Evolutionary conservation across 2,113 vertebrate genomes (phyloP).

Genomic region (Corythoichthys intestinalis): DNA sequence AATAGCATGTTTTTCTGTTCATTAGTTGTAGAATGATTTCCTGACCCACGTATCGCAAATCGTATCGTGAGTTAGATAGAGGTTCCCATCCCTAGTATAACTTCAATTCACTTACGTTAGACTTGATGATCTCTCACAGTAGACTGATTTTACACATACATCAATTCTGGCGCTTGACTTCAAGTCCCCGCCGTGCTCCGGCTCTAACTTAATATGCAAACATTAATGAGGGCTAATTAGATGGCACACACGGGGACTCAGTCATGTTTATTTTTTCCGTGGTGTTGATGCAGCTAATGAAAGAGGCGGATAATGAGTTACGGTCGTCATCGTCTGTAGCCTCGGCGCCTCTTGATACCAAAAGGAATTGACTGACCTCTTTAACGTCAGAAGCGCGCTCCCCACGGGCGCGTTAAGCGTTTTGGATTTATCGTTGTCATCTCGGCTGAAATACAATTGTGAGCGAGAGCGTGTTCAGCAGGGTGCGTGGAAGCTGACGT

Average conservation of each 20-base stretch:
- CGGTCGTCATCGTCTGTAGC: constrained; percentile 18
- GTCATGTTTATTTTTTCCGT: constrained; percentile 39
- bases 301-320: constrained; percentile 40
- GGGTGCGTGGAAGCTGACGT: too few species aligned
- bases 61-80: too few species aligned
- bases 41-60: too few species aligned
- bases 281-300: constrained; percentile 38
- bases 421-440: constrained; percentile 26
- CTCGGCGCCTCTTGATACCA: constrained; percentile 14
- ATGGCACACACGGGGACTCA: neutral
- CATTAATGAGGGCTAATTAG: neutral
- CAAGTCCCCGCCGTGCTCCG: neutral
- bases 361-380: constrained; percentile 43
- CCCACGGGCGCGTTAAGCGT: constrained; percentile 27
- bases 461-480: too few species aligned
- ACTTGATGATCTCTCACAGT: neutral
- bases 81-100: too few species aligned
- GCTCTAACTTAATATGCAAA: neutral
- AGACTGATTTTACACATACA: neutral
- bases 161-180: neutral
- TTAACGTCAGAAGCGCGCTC: constrained; percentile 18
- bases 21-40: too few species aligned
- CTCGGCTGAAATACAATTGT: too few species aligned
- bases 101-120: neutral
- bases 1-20: too few species aligned